These are phyloP conservation scores for Zhuqinia jingwanae DNA, from an alignment of 2,888 invertebrate genomes.

Conservation along the genomic window DNA sequence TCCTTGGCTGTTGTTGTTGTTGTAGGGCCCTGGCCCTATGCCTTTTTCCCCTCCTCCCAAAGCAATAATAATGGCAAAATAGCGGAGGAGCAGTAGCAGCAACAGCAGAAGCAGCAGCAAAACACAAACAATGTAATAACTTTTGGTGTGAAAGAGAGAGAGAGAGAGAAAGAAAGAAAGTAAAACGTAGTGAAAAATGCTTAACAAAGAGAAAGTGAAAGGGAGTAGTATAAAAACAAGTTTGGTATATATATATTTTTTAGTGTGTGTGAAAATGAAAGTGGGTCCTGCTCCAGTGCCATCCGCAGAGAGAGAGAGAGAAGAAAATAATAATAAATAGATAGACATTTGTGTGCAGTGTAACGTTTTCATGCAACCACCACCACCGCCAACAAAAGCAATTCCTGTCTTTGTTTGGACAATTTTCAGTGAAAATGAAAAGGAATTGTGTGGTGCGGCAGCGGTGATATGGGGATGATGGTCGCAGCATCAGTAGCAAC, in stretches of 20 bases:
- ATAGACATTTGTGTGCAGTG: background rate
- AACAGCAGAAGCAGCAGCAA: no score
- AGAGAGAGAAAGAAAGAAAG: background rate
- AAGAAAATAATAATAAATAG: constrained; percentile 42
- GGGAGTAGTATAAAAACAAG: no score
- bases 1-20: background rate
- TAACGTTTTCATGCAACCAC: constrained; percentile 7
- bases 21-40: background rate
- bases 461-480: background rate
- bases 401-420: constrained; percentile 17
- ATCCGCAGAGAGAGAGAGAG: constrained; percentile 40
- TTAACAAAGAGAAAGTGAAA: no score
- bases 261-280: constrained; percentile 21
- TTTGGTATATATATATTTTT: no score
- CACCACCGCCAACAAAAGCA: background rate
- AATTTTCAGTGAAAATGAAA: constrained; percentile 28
- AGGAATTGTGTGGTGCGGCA: constrained; percentile 34
- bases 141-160: background rate
- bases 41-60: constrained; percentile 14
- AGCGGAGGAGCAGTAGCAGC: no score
- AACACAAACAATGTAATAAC: background rate
- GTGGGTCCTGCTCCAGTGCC: constrained; percentile 39
- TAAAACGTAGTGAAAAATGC: no score
- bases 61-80: constrained; percentile 1
- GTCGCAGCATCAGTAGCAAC: no score